These are phyloP conservation scores for Nematopogon swammerdamellus DNA, from an alignment of 2,888 invertebrate species.

Conservation along the genomic window DNA sequence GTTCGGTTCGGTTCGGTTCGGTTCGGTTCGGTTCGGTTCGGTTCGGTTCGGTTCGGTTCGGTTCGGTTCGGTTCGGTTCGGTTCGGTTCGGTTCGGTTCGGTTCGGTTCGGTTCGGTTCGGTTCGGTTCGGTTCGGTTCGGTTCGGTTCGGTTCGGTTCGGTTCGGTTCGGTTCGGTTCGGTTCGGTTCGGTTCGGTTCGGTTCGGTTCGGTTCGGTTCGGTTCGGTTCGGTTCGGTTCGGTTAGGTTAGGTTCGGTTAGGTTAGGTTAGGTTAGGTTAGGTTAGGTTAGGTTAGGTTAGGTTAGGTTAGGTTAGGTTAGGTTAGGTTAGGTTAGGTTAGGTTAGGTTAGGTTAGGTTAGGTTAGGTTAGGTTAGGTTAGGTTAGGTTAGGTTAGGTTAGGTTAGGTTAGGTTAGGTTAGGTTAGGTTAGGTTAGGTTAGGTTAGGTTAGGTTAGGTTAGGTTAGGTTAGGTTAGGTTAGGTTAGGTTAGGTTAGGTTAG, in stretches of 20 bases:
- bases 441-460: slow-evolving; percentile 4
- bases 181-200: slow-evolving; percentile 4
- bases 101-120: slow-evolving; percentile 4
- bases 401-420: slow-evolving; percentile 8
- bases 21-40: slow-evolving; percentile 4
- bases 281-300: slow-evolving; percentile 8
- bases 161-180: slow-evolving; percentile 4
- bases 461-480: slow-evolving; percentile 5
- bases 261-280: slow-evolving; percentile 8
- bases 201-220: slow-evolving; percentile 4
- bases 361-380: slow-evolving; percentile 9
- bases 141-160: slow-evolving; percentile 4
- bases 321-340: slow-evolving; percentile 6
- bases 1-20: slow-evolving; percentile 4
- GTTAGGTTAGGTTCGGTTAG: too few species aligned
- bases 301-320: slow-evolving; percentile 6
- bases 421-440: slow-evolving; percentile 4
- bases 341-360: slow-evolving; percentile 9
- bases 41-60: slow-evolving; percentile 4
- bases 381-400: slow-evolving; percentile 9
- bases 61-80: slow-evolving; percentile 4
- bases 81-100: slow-evolving; percentile 4
- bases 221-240: slow-evolving; percentile 4
- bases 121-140: slow-evolving; percentile 4
- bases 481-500: slow-evolving; percentile 5